A percentile compares a stretch with the other conserved stretches of the same genome.
Evolutionary conservation across 2,888 invertebrate genomes (phyloP).

Genomic region (Platynereis dumerilii): DNA sequence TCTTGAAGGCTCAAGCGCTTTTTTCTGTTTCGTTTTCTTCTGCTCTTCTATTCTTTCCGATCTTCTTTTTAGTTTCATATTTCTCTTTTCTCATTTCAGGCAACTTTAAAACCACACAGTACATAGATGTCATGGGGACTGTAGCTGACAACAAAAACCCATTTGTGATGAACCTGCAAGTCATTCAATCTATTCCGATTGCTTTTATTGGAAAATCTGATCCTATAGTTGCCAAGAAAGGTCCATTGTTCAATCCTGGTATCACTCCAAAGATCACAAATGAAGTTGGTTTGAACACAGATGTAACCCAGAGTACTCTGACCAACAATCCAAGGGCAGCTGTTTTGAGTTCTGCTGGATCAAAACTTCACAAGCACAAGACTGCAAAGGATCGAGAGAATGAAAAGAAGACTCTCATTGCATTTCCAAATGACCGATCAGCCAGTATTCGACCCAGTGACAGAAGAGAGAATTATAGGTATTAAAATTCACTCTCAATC

Average conservation of each 20-base stretch:
- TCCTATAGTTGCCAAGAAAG: slow-evolving; percentile 48
- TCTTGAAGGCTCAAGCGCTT: too few species aligned
- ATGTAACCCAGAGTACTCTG: slow-evolving; percentile 49
- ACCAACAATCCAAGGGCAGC: slow-evolving; percentile 51
- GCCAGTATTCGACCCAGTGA: slow-evolving; percentile 58
- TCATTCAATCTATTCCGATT: slow-evolving; percentile 55
- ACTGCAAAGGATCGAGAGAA: slow-evolving; percentile 33
- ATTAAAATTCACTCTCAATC: slow-evolving; percentile 6
- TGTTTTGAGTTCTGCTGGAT: slow-evolving; percentile 47
- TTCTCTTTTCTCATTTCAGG: too few species aligned
- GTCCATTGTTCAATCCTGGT: slow-evolving; percentile 59
- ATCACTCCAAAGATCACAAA: slow-evolving; percentile 62
- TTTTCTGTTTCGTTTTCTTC: too few species aligned
- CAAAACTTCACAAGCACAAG: slow-evolving; percentile 46
- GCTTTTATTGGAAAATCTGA: slow-evolving; percentile 53
- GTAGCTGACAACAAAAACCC: slow-evolving; percentile 58
- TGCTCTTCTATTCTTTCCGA: too few species aligned
- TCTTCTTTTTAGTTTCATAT: too few species aligned
- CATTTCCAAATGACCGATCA: slow-evolving; percentile 62
- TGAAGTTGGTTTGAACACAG: slow-evolving; percentile 60
- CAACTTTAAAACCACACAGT: slow-evolving; percentile 55
- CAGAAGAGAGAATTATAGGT: slow-evolving; percentile 53
- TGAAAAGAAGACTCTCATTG: slow-evolving; percentile 46
- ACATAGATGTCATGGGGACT: slow-evolving; percentile 57
- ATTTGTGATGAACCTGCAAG: slow-evolving; percentile 48